phyloP scores from a whole-genome alignment of 2,113 vertebrate genomes.

The Desmodus rotundus region DNA sequence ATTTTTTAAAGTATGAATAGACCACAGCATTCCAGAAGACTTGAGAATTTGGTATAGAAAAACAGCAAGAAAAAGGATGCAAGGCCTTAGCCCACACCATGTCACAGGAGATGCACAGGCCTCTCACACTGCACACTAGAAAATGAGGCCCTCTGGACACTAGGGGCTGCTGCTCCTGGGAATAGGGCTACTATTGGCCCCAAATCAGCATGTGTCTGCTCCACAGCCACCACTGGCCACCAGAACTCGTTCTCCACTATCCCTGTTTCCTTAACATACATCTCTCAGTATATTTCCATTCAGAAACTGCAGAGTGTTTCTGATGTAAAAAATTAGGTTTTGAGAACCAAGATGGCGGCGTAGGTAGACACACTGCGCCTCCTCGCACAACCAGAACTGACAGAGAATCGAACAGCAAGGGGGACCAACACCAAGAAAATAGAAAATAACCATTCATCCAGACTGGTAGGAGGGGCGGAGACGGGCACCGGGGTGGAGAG shows the following conservation, averaged over 20 bases:
- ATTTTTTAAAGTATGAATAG: not conserved
- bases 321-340: not conserved
- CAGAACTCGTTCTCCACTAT: not conserved
- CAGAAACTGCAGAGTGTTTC: not conserved
- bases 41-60: not conserved
- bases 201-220: not conserved
- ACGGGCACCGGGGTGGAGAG: no score
- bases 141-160: not conserved
- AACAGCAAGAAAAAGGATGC: not conserved
- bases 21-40: not conserved
- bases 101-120: not conserved
- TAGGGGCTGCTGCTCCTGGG: not conserved
- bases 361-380: no score
- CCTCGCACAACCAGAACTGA: no score
- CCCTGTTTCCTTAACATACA: not conserved
- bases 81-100: not conserved
- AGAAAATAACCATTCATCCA: no score
- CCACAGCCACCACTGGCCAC: not conserved
- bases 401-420: no score
- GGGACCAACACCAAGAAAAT: no score
- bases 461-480: no score
- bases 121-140: no score
- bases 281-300: not conserved
- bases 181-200: not conserved
- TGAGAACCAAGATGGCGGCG: no score